A percentile compares a stretch with the other conserved stretches of the same genome.
phyloP scores from a whole-genome alignment of 1,140 invertebrate genomes.

The Caenorhabditis briggsae region DNA sequence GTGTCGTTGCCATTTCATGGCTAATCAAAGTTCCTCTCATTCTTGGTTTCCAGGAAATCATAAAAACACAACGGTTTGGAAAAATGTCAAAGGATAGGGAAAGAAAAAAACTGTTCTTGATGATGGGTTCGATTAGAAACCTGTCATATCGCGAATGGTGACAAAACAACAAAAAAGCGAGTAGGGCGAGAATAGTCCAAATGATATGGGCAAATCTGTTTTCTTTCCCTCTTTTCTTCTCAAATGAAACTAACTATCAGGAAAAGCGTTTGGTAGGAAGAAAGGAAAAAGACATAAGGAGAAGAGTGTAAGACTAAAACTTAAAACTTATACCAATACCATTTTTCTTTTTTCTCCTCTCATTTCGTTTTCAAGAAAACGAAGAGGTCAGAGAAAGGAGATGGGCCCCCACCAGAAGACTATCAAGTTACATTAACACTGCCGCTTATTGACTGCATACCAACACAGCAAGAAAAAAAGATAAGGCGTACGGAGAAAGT shows the following conservation, averaged over 20 bases:
- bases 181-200: too few species aligned
- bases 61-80: slow-evolving; percentile 36
- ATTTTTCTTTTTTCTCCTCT: neutral
- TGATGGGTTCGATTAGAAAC: slow-evolving; percentile 49
- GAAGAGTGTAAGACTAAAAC: slow-evolving; percentile 19
- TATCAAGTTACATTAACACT: slow-evolving; percentile 53
- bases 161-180: slow-evolving; percentile 48
- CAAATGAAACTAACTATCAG: neutral
- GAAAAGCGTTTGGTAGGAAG: neutral
- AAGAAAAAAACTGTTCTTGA: neutral
- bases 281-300: neutral
- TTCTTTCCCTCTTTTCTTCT: too few species aligned
- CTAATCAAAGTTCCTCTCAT: slow-evolving; percentile 20
- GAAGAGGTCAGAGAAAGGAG: slow-evolving; percentile 41
- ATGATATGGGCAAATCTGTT: slow-evolving; percentile 41
- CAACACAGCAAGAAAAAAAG: slow-evolving; percentile 17
- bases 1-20: slow-evolving; percentile 40
- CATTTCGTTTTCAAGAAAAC: neutral
- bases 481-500: slow-evolving; percentile 37
- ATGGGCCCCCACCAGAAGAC: neutral
- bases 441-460: slow-evolving; percentile 54
- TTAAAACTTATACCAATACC: slow-evolving; percentile 44
- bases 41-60: slow-evolving; percentile 50
- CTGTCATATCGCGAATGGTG: slow-evolving; percentile 23
- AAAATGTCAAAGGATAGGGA: slow-evolving; percentile 2